phyloP scores from a whole-genome alignment of 2,797 vertebrate species.

The Brachyrhaphis roseni region DNA sequence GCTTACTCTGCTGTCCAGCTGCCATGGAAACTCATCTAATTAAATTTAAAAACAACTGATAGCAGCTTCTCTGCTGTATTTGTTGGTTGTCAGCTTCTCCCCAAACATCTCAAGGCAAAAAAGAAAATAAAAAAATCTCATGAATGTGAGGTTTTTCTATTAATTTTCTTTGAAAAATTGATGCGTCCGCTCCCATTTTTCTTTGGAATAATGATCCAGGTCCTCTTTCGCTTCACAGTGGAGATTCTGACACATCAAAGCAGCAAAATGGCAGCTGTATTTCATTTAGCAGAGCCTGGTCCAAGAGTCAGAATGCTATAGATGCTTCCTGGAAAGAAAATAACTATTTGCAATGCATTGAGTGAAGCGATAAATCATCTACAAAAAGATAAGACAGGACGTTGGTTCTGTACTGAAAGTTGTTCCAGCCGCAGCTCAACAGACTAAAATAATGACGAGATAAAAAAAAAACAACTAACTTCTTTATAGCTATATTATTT shows the following conservation, averaged over 20 bases:
- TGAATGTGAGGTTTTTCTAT: background rate
- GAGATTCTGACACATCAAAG: slow-evolving; percentile 5
- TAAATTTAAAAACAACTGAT: background rate
- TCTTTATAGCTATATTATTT: background rate
- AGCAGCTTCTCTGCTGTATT: background rate
- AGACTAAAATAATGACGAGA: background rate
- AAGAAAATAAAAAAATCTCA: background rate
- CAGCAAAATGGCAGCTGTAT: slow-evolving; percentile 13
- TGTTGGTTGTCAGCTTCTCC: background rate
- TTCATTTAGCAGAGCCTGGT: slow-evolving; percentile 11
- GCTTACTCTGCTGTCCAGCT: background rate
- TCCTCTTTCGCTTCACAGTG: background rate
- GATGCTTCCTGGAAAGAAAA: background rate
- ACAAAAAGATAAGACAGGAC: background rate
- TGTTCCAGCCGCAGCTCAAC: slow-evolving; percentile 1
- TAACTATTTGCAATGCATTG: background rate
- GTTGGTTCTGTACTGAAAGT: background rate
- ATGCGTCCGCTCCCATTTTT: background rate
- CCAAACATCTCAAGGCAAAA: slow-evolving; percentile 1
- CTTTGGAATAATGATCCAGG: slow-evolving; percentile 10
- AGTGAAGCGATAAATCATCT: background rate
- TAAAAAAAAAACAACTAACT: background rate
- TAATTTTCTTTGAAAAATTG: slow-evolving; percentile 8
- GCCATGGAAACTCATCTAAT: background rate
- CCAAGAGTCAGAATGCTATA: background rate